Base-by-base conservation (phyloP, 2,113 vertebrate genomes). In the Chelonoidis abingdonii region DNA sequence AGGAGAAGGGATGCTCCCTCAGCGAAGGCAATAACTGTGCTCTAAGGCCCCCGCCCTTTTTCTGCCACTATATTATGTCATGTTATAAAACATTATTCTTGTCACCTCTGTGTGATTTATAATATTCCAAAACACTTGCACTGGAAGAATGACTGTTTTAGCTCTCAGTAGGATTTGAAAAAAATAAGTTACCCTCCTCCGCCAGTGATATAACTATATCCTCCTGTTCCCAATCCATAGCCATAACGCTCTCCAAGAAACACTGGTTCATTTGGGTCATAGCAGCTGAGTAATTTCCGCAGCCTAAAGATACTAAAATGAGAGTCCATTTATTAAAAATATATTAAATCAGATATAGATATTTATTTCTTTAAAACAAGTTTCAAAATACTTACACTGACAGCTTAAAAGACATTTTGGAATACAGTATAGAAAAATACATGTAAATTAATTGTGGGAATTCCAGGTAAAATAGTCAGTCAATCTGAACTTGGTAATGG, bases 131-230 rank as follows among this genome's bases (percentile, higher is more conserved):
- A 96, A 92, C 12, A 56, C 38, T n/a, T 82, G 13, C 31, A 89
- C 25, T 47, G 49, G 56, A 94, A 29, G 24, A 92, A 14, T 47
- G 62, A 84, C 27, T 83, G n/a, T 75, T 52, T 31, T 2, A 93
- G 52, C 49, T 86, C 3, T 90, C 52, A 89, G 76, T 1, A 92
- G 69, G 17, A 92, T 24, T 49, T 89, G 24, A 65, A 44, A 69
- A 53, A 93, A 94, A 90, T 69, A 78, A 92, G 12, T 99, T 98
- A 99, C 99, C 99, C 99, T 95, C 99, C 99, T 86, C 99, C 99
- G 29, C 99, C 99, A 2, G 99, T 99, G 98, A 99, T 97, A 80
- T 99, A 99, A 97, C 99, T 99, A 96, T 99, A 99, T 93, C 99
- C 99, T 27, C 99, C 99, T 80, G 99, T 98, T 95, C 99, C 98